Percentiles rank a stretch among this genome's conserved stretches.
phyloP scores from a whole-genome alignment of 2,113 vertebrate species.

The Psilopsiagon aymara region DNA sequence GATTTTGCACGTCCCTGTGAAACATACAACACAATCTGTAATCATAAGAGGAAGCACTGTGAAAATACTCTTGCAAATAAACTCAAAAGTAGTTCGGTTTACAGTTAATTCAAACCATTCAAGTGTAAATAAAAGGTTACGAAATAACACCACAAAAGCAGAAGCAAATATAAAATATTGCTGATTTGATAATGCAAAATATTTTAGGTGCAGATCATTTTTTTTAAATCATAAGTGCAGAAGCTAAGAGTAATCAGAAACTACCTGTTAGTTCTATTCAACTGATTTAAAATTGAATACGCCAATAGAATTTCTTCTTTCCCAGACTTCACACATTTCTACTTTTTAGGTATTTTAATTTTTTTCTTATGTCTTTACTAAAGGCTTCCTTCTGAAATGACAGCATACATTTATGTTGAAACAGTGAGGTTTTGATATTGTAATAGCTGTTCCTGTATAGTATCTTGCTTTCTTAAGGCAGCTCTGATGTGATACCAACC shows the following conservation, averaged over 20 bases:
- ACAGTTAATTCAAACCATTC: background rate
- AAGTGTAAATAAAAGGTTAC: background rate
- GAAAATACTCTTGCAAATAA: background rate
- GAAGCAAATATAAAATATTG: background rate
- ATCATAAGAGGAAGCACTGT: background rate
- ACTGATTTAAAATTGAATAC: background rate
- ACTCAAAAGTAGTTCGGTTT: background rate
- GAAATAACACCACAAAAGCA: background rate
- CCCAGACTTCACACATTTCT: background rate
- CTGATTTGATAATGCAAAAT: background rate
- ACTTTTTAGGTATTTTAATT: background rate
- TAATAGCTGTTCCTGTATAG: background rate
- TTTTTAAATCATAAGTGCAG: background rate
- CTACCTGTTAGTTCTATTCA: background rate
- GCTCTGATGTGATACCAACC: background rate
- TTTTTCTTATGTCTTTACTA: background rate
- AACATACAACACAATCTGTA: background rate
- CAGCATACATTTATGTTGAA: background rate
- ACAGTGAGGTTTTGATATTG: background rate
- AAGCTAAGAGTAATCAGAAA: background rate
- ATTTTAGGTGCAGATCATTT: background rate
- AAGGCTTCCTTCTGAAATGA: background rate
- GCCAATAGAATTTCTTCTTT: background rate
- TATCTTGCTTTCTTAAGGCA: background rate
- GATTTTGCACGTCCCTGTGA: background rate